Evolutionary conservation across 2,113 vertebrate genomes (phyloP).

Genomic region (Sylvicapra grimmia): DNA sequence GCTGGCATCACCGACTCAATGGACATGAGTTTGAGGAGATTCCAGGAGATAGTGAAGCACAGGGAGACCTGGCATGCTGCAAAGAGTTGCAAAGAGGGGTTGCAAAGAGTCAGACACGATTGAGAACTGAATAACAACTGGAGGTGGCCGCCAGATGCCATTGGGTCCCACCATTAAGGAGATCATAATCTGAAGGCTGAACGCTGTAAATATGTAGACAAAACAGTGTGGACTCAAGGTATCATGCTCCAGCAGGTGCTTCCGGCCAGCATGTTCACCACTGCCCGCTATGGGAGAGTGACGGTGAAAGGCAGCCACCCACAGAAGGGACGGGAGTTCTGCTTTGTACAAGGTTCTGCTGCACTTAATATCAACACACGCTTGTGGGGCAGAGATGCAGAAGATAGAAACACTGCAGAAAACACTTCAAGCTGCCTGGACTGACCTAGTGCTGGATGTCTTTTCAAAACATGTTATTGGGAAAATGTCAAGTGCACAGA

Average conservation of each 20-base stretch:
- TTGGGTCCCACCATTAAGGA: not conserved
- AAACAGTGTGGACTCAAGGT: not conserved
- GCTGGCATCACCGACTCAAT: not conserved
- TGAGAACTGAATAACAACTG: not conserved
- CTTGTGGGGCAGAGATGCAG: too few species aligned
- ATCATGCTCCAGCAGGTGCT: not conserved
- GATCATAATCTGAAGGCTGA: not conserved
- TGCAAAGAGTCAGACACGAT: not conserved
- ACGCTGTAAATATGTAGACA: not conserved
- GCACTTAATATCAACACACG: not conserved
- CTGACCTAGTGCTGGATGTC: not conserved
- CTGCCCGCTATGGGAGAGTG: not conserved
- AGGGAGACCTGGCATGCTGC: not conserved
- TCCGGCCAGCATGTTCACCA: fast-evolving
- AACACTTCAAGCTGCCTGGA: not conserved
- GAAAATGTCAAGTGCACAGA: not conserved
- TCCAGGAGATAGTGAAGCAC: not conserved
- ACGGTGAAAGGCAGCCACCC: not conserved
- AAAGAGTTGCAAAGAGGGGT: not conserved
- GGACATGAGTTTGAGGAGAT: not conserved
- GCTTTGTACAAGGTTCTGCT: not conserved
- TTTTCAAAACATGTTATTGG: not conserved
- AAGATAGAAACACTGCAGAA: not conserved
- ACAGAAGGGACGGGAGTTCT: not conserved
- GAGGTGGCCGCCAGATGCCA: not conserved